These are phyloP conservation scores for Poecile atricapillus DNA, from an alignment of 2,113 vertebrate genomes.

Conservation along the genomic window DNA sequence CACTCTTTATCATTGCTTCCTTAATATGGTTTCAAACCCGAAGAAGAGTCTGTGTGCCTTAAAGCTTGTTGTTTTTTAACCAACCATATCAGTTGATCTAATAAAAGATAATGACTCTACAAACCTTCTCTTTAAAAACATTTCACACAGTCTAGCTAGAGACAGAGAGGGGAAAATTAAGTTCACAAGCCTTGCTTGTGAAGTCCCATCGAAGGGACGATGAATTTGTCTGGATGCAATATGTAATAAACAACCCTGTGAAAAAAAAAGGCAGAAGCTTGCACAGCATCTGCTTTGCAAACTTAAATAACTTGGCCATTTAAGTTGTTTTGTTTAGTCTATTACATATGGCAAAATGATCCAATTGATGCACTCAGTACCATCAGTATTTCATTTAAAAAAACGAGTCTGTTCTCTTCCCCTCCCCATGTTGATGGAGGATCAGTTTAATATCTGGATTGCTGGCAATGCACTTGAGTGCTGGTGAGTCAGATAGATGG, in stretches of 20 bases:
- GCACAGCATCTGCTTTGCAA: constrained; percentile 58
- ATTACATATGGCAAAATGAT: constrained; percentile 53
- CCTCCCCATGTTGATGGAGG: constrained; percentile 11
- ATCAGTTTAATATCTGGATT: constrained; percentile 58
- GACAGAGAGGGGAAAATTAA: neutral
- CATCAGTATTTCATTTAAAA: constrained; percentile 55
- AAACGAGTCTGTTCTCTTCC: constrained; percentile 2
- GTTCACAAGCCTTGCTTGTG: constrained; percentile 5
- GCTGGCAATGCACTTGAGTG: constrained; percentile 50
- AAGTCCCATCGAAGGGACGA: neutral
- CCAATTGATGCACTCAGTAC: constrained; percentile 40
- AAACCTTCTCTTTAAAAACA: constrained; percentile 16
- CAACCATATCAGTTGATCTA: neutral
- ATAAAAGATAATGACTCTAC: constrained; percentile 25
- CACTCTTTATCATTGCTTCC: neutral
- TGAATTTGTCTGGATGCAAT: constrained; percentile 60
- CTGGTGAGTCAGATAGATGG: constrained; percentile 62
- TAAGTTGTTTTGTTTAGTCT: constrained; percentile 60
- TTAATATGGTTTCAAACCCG: neutral
- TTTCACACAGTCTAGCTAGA: constrained; percentile 33
- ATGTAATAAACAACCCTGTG: constrained; percentile 54
- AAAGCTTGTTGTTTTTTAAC: neutral
- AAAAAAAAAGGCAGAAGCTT: constrained; percentile 43
- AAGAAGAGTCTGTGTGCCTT: neutral
- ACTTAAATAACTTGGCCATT: constrained; percentile 58